Evolutionary conservation across 2,888 invertebrate species (phyloP), one percentile per base, ranked within the genome.

Genomic region (Scrobipalpa costella): DNA sequence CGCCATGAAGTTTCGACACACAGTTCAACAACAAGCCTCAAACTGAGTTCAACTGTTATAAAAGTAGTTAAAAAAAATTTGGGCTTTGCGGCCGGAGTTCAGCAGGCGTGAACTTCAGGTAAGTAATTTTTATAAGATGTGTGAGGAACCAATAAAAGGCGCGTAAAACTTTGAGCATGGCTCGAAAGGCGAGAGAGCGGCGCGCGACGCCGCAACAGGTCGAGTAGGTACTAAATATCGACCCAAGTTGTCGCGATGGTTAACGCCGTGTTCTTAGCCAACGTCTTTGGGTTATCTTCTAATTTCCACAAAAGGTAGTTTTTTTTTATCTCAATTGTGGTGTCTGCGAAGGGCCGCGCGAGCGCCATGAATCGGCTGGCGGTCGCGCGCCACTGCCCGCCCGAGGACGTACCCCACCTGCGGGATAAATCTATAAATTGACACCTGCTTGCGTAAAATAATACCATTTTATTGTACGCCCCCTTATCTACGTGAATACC

Each of bases 191-290:
- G n/a, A n/a, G 80, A 27, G 52, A 52, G 59, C 59, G 49, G 49
- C 49, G 78, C 78, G 80, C 80, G 83, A 77, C 79, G 80, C 75
- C 82, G 86, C 87, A 87, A 87, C 86, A 86, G 86, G 86, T 86
- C 82, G 79, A 75, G 68, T 49, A 75, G 68, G 19, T 19, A 19
- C 49, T 49, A 73, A 74, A 74, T 88, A 87, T 86, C 81, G 86
- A 86, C 83, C 85, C 84, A 62, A 69, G 76, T 77, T 75, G 75
- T 7, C 6, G 57, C 15, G 57, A 57, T 11, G 15, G n/a, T 19
- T 21, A 9, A 40, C 19, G 52, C 21, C 8, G 8, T 17, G 44
- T 15, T 44, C 44, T 44, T 7, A n/a, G 15, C 6, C n/a, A 7
- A 15, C 15, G 15, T 6, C 15, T 44, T n/a, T 15, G 3, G 44